Conservation (phyloP, 2,888 invertebrate genomes). For the Lydus trimaculatus region DNA sequence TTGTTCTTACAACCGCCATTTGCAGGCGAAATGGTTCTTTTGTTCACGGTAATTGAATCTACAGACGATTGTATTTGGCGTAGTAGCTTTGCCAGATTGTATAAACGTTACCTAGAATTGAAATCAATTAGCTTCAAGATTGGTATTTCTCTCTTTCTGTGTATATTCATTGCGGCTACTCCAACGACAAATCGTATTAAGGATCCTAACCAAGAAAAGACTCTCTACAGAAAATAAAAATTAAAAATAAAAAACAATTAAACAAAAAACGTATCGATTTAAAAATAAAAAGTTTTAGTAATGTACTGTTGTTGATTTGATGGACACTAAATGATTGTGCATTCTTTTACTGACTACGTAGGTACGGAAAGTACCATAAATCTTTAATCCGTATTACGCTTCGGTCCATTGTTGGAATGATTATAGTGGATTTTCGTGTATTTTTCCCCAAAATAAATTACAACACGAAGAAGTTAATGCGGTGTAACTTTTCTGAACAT, state of each 20-base stretch:
- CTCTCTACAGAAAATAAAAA: no score
- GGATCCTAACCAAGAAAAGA: neutral
- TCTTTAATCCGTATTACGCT: conserved; percentile 44
- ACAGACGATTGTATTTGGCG: conserved; percentile 54
- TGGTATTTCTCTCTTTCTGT: neutral
- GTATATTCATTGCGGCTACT: conserved; percentile 1
- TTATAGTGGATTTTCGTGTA: conserved; percentile 53
- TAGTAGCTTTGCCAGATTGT: conserved; percentile 53
- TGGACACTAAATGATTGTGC: conserved; percentile 19
- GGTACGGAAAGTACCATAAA: conserved; percentile 33
- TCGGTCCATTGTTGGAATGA: conserved; percentile 40
- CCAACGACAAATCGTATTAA: neutral
- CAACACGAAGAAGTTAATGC: conserved; percentile 51
- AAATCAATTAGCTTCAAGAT: conserved; percentile 54
- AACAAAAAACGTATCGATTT: neutral
- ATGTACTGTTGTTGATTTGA: neutral
- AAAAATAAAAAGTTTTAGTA: conserved; percentile 6
- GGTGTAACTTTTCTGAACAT: conserved; percentile 46
- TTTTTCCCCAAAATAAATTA: conserved; percentile 52
- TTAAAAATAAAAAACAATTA: neutral
- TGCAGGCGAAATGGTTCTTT: conserved; percentile 59
- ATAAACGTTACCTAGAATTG: conserved; percentile 56
- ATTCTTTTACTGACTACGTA: conserved; percentile 11
- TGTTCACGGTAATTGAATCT: conserved; percentile 60
- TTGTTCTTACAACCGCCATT: conserved; percentile 58